Base-by-base conservation (phyloP, 2,797 vertebrate species). In the Anisognathus igniventris region DNA sequence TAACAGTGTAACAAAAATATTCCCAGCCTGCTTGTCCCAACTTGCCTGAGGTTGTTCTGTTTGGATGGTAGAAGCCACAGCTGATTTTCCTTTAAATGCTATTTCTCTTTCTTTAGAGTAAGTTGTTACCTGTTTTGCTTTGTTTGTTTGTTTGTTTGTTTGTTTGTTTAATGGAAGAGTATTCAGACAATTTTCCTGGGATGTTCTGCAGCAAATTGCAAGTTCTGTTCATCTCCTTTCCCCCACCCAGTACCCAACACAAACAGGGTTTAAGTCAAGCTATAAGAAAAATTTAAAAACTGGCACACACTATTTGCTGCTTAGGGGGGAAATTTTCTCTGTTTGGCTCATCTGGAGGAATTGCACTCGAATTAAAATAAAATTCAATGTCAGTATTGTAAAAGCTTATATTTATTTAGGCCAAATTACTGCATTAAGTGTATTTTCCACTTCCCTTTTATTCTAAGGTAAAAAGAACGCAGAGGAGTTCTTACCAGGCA, bases 401-500 rank as follows among this genome's bases (percentile, higher is more conserved):
- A 85, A 91, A 77, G 6, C n/a, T 33, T 61, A 30, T 74, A 54
- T 85, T 95, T 95, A 61, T 76, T 94, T 66, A 35, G 79, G 81
- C 42, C 50, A 80, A 91, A 94, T 88, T 71, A 89, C 40, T 89
- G 65, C 62, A 86, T 62, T 89, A 66, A 93, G 70, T 83, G 44
- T 79, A 78, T 91, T 95, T 96, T 92, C 92, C 89, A 85, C 44
- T 66, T 94, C 45, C 18, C 9, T 61, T 88, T 85, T 72, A 80
- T 86, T 10, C 58, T 74, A 58, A 44, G 40, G 60, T 90, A 39
- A 81, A 88, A 95, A 91, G 65, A 90, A 74, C 0, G 1, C 54
- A 75, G 42, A 90, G 31, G 45, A 74, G 42, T 42, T 92, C 82
- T 91, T 92, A 83, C 72, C 65, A 80, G 58, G 57, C 68, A 89